Evolutionary conservation across 2,113 vertebrate species (phyloP).

Genomic region (Etheostoma spectabile): DNA sequence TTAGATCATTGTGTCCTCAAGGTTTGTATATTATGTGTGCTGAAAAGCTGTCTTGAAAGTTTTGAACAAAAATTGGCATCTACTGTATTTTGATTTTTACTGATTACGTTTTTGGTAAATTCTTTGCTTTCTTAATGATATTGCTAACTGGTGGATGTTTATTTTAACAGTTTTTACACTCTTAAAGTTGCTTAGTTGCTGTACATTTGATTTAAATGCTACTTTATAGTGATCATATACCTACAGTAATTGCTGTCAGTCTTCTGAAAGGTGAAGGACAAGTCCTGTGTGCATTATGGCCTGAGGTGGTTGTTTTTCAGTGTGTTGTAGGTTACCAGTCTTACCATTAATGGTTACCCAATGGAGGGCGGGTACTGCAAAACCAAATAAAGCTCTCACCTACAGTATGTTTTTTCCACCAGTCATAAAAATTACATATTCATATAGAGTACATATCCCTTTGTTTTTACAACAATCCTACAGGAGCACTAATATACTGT

Average conservation of each 20-base stretch:
- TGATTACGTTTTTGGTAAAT: not conserved
- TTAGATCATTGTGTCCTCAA: conserved; percentile 9
- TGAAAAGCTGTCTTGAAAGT: conserved; percentile 8
- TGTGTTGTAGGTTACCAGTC: not conserved
- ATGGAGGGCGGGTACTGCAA: conserved; percentile 2
- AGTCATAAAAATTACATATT: conserved; percentile 54
- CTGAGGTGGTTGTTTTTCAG: not conserved
- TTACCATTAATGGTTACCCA: conserved; percentile 30
- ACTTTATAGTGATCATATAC: not conserved
- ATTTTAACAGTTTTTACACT: not conserved
- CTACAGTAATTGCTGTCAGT: not conserved
- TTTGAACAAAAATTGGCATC: not conserved
- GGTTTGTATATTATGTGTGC: conserved; percentile 12
- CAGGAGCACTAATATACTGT: conserved; percentile 66
- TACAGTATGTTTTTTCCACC: not conserved
- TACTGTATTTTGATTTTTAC: not conserved
- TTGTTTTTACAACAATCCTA: conserved; percentile 52
- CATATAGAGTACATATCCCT: conserved; percentile 23
- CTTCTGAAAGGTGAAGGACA: conserved; percentile 14
- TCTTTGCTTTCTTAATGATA: not conserved
- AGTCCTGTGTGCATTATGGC: not conserved
- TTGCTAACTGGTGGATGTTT: not conserved
- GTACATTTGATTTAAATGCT: not conserved
- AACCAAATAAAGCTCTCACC: conserved; percentile 6
- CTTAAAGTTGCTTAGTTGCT: not conserved